Percentiles rank a stretch among this genome's conserved stretches.
phyloP scores from a whole-genome alignment of 2,797 vertebrate genomes.

The Graptemys geographica region DNA sequence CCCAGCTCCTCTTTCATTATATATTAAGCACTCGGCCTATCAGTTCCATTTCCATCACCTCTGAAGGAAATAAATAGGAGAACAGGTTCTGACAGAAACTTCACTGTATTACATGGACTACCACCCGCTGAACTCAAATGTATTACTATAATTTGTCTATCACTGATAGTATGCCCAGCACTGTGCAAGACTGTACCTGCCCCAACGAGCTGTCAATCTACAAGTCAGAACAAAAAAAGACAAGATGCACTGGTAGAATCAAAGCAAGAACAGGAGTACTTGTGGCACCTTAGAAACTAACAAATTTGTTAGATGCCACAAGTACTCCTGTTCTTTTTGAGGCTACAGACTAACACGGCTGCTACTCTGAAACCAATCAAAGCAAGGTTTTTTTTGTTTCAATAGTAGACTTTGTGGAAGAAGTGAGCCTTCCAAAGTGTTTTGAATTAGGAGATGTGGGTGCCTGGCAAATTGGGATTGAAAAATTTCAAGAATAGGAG shows the following conservation, averaged over 20 bases:
- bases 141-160: neutral
- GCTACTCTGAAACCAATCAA: neutral
- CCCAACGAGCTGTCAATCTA: neutral
- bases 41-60: neutral
- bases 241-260: neutral
- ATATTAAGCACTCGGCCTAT: neutral
- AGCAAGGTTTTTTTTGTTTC: neutral
- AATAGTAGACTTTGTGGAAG: neutral
- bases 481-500: neutral
- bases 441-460: neutral
- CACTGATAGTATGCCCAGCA: neutral
- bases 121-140: neutral
- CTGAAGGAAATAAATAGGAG: neutral
- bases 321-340: too few species aligned
- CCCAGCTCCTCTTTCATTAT: too few species aligned
- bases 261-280: neutral
- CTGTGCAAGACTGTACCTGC: neutral
- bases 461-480: neutral
- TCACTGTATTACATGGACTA: neutral
- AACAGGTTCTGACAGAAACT: neutral
- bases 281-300: too few species aligned
- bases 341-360: too few species aligned
- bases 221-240: neutral
- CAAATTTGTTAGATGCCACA: too few species aligned
- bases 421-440: neutral